These are phyloP conservation scores for Stenodera caucasica DNA, from an alignment of 2,888 invertebrate genomes.

Conservation along the genomic window DNA sequence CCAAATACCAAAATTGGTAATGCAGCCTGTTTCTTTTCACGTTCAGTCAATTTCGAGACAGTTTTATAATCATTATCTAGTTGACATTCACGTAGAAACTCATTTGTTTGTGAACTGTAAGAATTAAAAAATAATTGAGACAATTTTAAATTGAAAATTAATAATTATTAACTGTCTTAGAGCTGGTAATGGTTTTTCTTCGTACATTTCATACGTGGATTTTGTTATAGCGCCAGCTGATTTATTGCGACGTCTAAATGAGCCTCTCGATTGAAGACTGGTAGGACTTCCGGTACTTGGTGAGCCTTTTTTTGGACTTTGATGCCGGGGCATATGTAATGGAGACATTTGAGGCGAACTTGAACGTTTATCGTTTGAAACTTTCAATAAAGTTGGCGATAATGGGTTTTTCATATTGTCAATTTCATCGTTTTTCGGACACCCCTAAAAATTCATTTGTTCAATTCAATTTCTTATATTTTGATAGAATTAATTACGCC, in stretches of 20 bases:
- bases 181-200: conserved; percentile 82
- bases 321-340: conserved; percentile 54
- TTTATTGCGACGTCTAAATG: conserved; percentile 64
- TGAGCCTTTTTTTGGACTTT: conserved; percentile 57
- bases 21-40: conserved; percentile 85
- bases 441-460: conserved; percentile 51
- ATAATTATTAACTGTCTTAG: conserved; percentile 72
- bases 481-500: conserved; percentile 63
- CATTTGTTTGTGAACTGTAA: conserved; percentile 78
- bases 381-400: conserved; percentile 50
- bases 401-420: conserved; percentile 46
- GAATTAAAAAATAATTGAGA: conserved; percentile 8
- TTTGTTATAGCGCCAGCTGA: conserved; percentile 63
- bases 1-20: conserved; percentile 91
- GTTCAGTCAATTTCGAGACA: conserved; percentile 68
- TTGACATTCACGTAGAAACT: conserved; percentile 75
- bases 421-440: conserved; percentile 63
- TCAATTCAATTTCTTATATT: background rate
- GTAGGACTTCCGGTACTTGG: conserved; percentile 59
- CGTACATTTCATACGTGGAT: conserved; percentile 83
- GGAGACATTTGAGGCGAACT: conserved; percentile 60
- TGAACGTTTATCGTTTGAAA: conserved; percentile 54
- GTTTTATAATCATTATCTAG: conserved; percentile 60
- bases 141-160: background rate
- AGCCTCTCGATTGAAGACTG: conserved; percentile 57